Evolutionary conservation across 2,888 invertebrate genomes (phyloP), one percentile per base, ranked within the genome.

Genomic region (Thecocarcelia acutangulata): DNA sequence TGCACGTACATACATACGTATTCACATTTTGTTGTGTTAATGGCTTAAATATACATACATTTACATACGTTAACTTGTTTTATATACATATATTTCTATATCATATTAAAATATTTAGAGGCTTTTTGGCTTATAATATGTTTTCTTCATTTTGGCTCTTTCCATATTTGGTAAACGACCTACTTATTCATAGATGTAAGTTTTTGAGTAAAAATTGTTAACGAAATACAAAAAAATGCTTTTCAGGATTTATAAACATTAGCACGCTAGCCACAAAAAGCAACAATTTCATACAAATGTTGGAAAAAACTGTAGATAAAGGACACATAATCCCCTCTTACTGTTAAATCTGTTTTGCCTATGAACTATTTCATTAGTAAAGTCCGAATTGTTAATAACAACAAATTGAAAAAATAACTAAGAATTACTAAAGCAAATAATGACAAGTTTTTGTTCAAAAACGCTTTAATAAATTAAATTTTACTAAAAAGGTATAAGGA

Each of bases 61-160:
- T 15, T 61, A 48, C 69, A 76, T 68, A 83, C 85, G 84, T 33
- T 58, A 72, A 86, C 85, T 42, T 70, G 86, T 85, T 15, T 17
- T 46, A 8, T 2, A 17, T 44, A 5, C 28, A 21, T 17, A n/a
- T 24, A 85, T 85, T 86, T 87, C 86, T 87, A 88, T 88, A 88
- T 88, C 86, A 88, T 88, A 88, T 88, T 88, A 88, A 88, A 88
- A 88, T 88, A 88, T 88, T 88, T 87, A 88, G 87, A 86, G 85
- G 76, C 85, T 85, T 85, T 84, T 82, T 63, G 81, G 40, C 58
- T 78, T 61, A 46, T 56, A 40, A 66, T 13, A 33, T 63, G 37
- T 42, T n/a, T 40, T 24, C 40, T 42, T 21, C 6, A 12, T 3
- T 2, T 54, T 50, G 9, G 12, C 15, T 1, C 2, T 52, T 17